Base-by-base conservation (phyloP, 2,797 vertebrate species). In the Triplophysa bombifrons region DNA sequence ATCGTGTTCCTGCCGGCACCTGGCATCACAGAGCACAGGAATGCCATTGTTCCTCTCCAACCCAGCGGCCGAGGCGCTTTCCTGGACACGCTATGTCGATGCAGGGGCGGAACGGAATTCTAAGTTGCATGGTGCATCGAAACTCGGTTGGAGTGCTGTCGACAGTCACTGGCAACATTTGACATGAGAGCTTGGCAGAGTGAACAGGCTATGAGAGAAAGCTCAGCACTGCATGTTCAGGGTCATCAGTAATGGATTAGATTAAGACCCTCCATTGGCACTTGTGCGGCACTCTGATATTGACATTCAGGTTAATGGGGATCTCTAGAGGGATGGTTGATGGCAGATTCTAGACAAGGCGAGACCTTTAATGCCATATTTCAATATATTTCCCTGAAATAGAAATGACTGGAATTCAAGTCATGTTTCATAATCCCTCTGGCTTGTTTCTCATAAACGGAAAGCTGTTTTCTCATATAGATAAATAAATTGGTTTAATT, bases 1-100 rank as follows among this genome's bases (percentile, higher is more conserved):
- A 93, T 93, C 91, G 91, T 88, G 92, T 94, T 93, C 93, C 92
- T 90, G 88, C 88, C 90, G 91, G 92, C 92, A 94, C 93, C 93
- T 94, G 94, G 92, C 80, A 92, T 88, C 90, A 89, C 85, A 61
- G 87, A 92, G 91, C 89, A 94, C 90, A 93, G 91, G 93, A 93
- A 93, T 93, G 92, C 88, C 90, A 93, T 94, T 94, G 93, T 94
- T 92, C 84, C 88, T 84, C 82, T 78, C 88, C 82, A 85, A 89
- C 83, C 89, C 87, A 88, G 88, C 81, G 81, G 85, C 87, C 74
- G 70, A 88, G 91, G 90, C 84, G 82, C 69, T 74, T 83, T 76
- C 76, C 50, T 10, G 56, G 73, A 71, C 58, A 38, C 5, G 55
- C 7, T 38, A 4, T 72, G 61, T 56, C 34, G 66, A 77, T 80